Evolutionary conservation across 2,113 vertebrate genomes (phyloP).

Genomic region (Tetraodon nigroviridis): DNA sequence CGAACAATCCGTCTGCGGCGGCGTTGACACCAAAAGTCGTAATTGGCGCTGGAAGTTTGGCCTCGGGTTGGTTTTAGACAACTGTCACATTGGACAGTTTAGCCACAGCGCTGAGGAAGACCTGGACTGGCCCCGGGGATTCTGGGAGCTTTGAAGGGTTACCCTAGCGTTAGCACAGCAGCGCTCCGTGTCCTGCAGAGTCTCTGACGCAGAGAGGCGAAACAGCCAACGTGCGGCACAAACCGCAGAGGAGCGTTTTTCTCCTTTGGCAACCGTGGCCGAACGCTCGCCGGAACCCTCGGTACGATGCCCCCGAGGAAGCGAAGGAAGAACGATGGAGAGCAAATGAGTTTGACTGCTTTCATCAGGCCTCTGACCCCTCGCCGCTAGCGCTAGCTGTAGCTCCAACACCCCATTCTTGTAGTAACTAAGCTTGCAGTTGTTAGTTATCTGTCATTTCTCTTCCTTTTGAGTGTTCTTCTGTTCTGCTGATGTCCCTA

Average conservation of each 20-base stretch:
- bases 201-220: too few relatives aligned
- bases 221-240: background rate
- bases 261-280: slow-evolving; percentile 24
- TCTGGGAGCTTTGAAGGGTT: too few relatives aligned
- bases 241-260: slow-evolving; percentile 19
- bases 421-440: too few relatives aligned
- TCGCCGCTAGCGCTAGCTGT: too few relatives aligned
- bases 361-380: too few relatives aligned
- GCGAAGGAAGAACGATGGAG: slow-evolving; percentile 35
- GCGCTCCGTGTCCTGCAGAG: background rate
- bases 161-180: too few relatives aligned
- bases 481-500: too few relatives aligned
- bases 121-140: too few relatives aligned
- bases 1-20: slow-evolving; percentile 28
- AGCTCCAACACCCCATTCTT: too few relatives aligned
- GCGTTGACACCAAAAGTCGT: slow-evolving; percentile 17
- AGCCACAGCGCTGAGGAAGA: too few relatives aligned
- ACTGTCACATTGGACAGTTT: background rate
- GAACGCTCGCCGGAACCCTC: slow-evolving; percentile 51
- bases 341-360: slow-evolving; percentile 39
- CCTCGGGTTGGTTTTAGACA: background rate
- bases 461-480: too few relatives aligned
- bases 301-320: slow-evolving; percentile 32
- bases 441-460: too few relatives aligned
- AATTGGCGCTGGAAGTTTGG: slow-evolving; percentile 3